Evolutionary conservation across 1,140 invertebrate genomes (phyloP).

Genomic region (Drosophila teissieri): DNA sequence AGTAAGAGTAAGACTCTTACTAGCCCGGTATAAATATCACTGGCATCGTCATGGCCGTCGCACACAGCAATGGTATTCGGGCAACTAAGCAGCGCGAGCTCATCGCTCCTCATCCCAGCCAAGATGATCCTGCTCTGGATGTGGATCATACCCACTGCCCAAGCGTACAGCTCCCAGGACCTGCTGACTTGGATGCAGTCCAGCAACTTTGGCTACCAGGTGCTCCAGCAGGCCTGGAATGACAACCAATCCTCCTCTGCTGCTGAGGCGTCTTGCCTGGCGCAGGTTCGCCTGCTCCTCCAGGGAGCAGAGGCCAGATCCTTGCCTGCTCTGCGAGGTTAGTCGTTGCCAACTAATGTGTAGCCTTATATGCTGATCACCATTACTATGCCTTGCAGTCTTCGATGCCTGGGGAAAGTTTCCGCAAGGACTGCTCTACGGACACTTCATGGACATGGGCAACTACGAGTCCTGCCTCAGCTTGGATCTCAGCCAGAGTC

Average conservation of each 20-base stretch:
- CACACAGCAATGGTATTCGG: constrained; percentile 25
- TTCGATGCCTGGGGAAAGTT: constrained; percentile 79
- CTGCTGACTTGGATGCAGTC: constrained; percentile 63
- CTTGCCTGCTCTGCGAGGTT: constrained; percentile 56
- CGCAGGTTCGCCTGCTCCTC: constrained; percentile 34
- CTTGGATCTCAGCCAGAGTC: not conserved
- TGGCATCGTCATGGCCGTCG: constrained; percentile 1
- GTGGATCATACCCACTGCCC: not conserved
- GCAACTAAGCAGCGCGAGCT: not conserved
- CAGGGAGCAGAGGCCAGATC: constrained; percentile 23
- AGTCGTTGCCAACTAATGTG: not conserved
- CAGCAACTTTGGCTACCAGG: constrained; percentile 67
- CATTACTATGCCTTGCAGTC: constrained; percentile 30
- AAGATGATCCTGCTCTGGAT: not conserved
- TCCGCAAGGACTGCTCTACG: constrained; percentile 73
- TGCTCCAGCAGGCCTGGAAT: constrained; percentile 47
- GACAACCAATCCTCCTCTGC: constrained; percentile 2
- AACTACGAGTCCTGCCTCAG: constrained; percentile 71
- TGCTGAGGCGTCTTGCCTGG: constrained; percentile 28
- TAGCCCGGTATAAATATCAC: constrained; percentile 15
- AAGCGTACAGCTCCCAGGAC: constrained; percentile 38
- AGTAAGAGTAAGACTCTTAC: constrained; percentile 1
- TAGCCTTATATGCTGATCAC: not conserved
- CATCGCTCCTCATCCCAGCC: not conserved
- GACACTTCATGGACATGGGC: constrained; percentile 72